Percentiles rank a stretch among this genome's conserved stretches.
These are phyloP conservation scores for Ceriagrion tenellum DNA, from an alignment of 2,888 invertebrate genomes.

Conservation along the genomic window DNA sequence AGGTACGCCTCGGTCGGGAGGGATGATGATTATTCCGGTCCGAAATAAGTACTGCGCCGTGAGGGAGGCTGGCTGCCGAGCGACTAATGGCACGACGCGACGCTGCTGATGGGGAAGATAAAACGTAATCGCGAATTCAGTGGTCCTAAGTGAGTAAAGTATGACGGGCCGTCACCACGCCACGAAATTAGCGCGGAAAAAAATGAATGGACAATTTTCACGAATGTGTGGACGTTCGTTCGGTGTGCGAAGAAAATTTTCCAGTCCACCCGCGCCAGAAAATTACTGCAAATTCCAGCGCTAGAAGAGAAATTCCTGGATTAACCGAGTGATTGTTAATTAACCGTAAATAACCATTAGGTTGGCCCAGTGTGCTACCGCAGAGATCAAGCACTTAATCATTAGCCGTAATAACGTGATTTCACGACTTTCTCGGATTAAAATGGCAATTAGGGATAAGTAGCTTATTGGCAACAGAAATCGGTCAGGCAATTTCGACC, in stretches of 20 bases:
- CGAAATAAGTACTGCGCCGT: not conserved
- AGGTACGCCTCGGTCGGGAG: not conserved
- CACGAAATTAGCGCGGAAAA: not conserved
- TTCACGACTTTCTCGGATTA: not conserved
- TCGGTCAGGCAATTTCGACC: not conserved
- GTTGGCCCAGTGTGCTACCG: not conserved
- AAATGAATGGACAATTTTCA: not conserved
- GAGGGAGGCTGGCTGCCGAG: not conserved
- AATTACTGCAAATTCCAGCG: not conserved
- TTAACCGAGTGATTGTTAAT: not conserved
- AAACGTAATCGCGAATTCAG: not conserved
- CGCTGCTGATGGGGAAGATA: not conserved
- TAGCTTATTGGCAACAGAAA: not conserved
- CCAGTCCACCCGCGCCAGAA: not conserved
- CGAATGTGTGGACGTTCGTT: too few relatives aligned
- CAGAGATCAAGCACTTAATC: not conserved
- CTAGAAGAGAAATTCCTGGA: not conserved
- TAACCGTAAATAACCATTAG: slow-evolving; percentile 21
- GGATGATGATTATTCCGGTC: not conserved
- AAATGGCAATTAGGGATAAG: not conserved
- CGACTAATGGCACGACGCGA: not conserved
- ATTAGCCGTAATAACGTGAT: slow-evolving; percentile 28
- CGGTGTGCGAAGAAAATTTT: not conserved
- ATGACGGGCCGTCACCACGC: not conserved
- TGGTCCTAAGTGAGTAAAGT: not conserved